Evolutionary conservation across 2,797 vertebrate genomes (phyloP).

Genomic region (Phyllotis vaccarum): DNA sequence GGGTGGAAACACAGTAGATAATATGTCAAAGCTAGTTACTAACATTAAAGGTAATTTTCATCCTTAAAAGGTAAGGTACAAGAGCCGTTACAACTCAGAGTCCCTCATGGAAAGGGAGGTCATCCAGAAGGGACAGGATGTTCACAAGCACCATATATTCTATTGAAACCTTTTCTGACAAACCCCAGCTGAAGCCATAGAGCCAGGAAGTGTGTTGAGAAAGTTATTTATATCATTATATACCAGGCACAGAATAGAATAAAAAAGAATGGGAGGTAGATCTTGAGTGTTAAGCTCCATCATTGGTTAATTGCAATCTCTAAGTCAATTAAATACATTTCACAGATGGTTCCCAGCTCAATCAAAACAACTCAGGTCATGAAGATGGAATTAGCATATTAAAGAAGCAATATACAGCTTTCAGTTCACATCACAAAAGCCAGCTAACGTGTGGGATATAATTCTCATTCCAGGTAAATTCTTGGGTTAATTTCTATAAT

Average conservation of each 20-base stretch:
- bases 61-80: not conserved
- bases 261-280: not conserved
- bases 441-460: not conserved
- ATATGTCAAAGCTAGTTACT: not conserved
- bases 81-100: not conserved
- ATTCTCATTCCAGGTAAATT: conserved; percentile 71
- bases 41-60: fast-evolving
- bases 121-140: not conserved
- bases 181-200: not conserved
- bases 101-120: not conserved
- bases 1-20: fast-evolving
- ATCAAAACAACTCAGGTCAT: conserved; percentile 50
- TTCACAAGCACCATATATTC: not conserved
- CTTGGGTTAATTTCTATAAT: conserved; percentile 61
- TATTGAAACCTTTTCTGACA: not conserved
- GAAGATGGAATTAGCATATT: conserved; percentile 20
- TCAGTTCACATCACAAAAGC: not conserved
- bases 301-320: conserved; percentile 51
- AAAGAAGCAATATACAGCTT: conserved; percentile 3
- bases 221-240: not conserved
- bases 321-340: conserved; percentile 57
- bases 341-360: conserved; percentile 37
- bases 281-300: not conserved
- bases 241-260: not conserved
- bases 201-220: not conserved